A percentile compares a stretch with the other conserved stretches of the same genome.
These are phyloP conservation scores for Gymnothorax javanicus DNA, from an alignment of 2,797 vertebrate species.

Conservation along the genomic window DNA sequence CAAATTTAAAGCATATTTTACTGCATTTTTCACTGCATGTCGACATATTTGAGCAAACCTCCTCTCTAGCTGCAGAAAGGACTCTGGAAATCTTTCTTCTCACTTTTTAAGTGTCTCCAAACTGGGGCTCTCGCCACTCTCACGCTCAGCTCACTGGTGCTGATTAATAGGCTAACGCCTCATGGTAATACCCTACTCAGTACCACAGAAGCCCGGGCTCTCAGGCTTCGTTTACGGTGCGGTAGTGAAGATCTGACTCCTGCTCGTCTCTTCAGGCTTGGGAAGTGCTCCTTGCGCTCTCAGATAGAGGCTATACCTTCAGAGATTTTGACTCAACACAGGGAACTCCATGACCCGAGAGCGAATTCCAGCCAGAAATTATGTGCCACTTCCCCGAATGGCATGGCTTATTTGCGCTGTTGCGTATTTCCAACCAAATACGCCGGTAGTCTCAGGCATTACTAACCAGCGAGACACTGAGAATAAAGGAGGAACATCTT, in stretches of 20 bases:
- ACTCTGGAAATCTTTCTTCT: background rate
- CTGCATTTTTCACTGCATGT: too few species aligned
- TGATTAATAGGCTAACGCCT: too few species aligned
- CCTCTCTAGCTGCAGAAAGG: background rate
- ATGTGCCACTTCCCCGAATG: background rate
- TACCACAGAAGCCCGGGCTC: conserved; percentile 47
- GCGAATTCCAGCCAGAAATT: conserved; percentile 12
- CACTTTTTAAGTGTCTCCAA: background rate
- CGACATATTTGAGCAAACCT: background rate
- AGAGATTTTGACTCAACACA: conserved; percentile 56
- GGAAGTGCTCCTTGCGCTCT: conserved; percentile 38
- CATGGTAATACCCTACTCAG: conserved; percentile 34
- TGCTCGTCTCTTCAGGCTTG: conserved; percentile 55
- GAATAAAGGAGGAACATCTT: background rate
- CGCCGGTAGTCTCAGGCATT: background rate
- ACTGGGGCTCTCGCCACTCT: background rate
- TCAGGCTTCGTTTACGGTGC: background rate
- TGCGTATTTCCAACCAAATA: conserved; percentile 2
- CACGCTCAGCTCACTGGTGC: background rate
- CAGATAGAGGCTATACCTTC: conserved; percentile 65
- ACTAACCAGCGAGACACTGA: background rate
- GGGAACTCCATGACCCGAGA: conserved; percentile 34
- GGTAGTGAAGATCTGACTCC: conserved; percentile 55
- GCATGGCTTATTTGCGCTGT: background rate
- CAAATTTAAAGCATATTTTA: too few species aligned